A percentile compares a stretch with the other conserved stretches of the same genome.
Evolutionary conservation across 2,113 vertebrate genomes (phyloP).

Genomic region (Actenoides hombroni): DNA sequence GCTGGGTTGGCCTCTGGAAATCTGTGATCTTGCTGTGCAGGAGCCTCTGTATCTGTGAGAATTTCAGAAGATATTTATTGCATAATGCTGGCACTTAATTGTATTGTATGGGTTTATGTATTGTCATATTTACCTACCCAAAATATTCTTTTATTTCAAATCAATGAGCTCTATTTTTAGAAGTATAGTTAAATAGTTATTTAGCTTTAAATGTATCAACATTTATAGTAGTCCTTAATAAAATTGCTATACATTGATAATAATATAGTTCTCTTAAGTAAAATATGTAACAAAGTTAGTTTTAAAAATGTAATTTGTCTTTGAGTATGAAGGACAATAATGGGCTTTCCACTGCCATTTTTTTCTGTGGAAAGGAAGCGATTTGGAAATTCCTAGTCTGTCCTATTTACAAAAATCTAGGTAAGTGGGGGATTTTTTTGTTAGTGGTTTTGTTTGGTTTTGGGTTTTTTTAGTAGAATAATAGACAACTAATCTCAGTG

Average conservation of each 20-base stretch:
- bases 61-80: neutral
- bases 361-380: neutral
- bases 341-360: neutral
- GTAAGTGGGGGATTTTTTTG: no score
- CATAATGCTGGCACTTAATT: neutral
- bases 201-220: neutral
- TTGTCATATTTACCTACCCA: neutral
- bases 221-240: neutral
- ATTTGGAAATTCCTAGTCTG: neutral
- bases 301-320: neutral
- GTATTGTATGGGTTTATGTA: neutral
- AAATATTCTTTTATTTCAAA: neutral
- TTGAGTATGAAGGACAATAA: neutral
- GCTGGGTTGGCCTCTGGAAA: neutral
- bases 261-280: neutral
- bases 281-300: neutral
- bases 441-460: neutral
- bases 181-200: neutral
- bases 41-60: neutral
- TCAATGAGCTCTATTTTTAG: neutral
- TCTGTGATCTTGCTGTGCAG: neutral
- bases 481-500: accelerated
- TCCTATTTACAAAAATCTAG: neutral
- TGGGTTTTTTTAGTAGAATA: neutral
- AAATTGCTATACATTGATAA: neutral